Base-by-base conservation (phyloP, 2,888 invertebrate genomes). In the Synergus japonicus region DNA sequence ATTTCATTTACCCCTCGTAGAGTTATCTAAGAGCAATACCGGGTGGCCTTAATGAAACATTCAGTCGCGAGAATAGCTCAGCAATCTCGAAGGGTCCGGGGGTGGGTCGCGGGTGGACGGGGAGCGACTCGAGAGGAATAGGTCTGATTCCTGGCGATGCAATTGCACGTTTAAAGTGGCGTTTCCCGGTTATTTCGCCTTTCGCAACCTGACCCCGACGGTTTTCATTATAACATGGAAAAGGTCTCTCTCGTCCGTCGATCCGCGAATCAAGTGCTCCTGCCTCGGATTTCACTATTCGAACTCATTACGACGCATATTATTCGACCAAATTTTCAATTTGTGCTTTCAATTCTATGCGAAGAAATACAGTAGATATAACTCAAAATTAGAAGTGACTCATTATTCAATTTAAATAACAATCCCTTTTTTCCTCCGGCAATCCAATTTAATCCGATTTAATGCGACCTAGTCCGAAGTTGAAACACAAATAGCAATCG, bases 11-110 rank as follows among this genome's bases (percentile, higher is more conserved):
- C 91, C 91, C 90, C 91, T 91, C 91, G 91, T 89, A 91, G 92
- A 92, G 92, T 92, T 92, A 92, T 92, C 92, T 91, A 92, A 92
- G 92, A 91, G 92, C 92, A 92, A 92, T 92, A 92, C 92, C 91
- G 91, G 92, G 91, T 92, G 91, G 91, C 90, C 90, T 92, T 92
- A 92, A 92, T 92, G 92, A 92, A 92, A 91, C 92, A 92, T 92
- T 92, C 92, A 92, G 91, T 91, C 90, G 91, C 88, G 91, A 92
- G 91, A 92, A 92, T 91, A 92, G 92, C 91, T 91, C 91, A 91
- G 92, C 91, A 91, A 92, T 92, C 91, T 91, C 90, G 91, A 90
- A 91, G 90, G 91, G 90, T 89, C 89, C 87, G 83, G 76, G 85
- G 88, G 85, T 77, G 84, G 83, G 83, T 83, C 79, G 82, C 54